Percentiles rank a stretch among this genome's conserved stretches.
phyloP scores from a whole-genome alignment of 2,797 vertebrate species.

The Telmatherina bonti region DNA sequence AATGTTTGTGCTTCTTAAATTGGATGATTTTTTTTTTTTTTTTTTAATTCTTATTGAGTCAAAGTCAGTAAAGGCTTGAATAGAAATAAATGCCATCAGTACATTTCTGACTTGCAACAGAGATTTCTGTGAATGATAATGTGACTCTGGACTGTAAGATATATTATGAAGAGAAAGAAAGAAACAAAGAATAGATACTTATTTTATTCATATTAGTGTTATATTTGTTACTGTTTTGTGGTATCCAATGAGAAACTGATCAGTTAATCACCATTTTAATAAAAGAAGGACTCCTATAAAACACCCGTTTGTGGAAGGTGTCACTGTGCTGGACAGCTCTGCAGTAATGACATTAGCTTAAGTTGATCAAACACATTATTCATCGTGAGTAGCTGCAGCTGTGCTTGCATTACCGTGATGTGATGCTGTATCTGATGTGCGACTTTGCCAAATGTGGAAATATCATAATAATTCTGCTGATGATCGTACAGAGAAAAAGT shows the following conservation, averaged over 20 bases:
- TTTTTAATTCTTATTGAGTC: constrained; percentile 13
- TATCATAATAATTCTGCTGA: background rate
- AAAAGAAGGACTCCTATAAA: background rate
- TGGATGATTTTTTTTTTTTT: constrained; percentile 53
- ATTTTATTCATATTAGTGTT: constrained; percentile 8
- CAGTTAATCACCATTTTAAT: no score
- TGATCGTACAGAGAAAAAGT: background rate
- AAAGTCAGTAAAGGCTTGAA: constrained; percentile 29
- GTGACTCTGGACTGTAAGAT: constrained; percentile 26
- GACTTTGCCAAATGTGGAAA: background rate
- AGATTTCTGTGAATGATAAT: constrained; percentile 31
- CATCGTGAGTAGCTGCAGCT: constrained; percentile 8
- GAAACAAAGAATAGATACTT: constrained; percentile 9
- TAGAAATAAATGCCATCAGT: constrained; percentile 45
- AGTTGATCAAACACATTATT: background rate
- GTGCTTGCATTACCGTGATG: background rate
- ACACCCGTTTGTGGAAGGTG: background rate
- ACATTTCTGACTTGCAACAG: constrained; percentile 18
- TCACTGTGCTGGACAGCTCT: background rate
- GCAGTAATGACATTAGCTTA: constrained; percentile 10
- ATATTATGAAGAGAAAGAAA: background rate
- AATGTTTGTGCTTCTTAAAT: constrained; percentile 77
- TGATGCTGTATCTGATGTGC: background rate
- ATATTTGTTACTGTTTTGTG: background rate
- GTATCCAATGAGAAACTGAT: no score